phyloP scores from a whole-genome alignment of 2,888 invertebrate species.

The Netelia inedita region DNA sequence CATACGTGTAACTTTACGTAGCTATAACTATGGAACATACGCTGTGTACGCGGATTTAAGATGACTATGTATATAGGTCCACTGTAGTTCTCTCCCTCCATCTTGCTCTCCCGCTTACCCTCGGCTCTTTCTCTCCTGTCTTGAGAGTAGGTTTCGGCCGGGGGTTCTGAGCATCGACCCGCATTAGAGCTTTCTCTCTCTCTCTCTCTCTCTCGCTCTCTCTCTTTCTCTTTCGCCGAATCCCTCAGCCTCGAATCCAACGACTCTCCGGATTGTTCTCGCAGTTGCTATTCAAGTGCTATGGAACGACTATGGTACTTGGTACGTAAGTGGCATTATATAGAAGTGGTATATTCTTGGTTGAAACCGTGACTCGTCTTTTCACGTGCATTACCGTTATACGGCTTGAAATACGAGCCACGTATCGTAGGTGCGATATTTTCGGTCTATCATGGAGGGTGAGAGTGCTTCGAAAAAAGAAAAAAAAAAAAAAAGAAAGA shows the following conservation, averaged over 20 bases:
- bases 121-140: neutral
- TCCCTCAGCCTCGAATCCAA: constrained; percentile 53
- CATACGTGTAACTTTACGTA: constrained; percentile 27
- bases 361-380: constrained; percentile 6
- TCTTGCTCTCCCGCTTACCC: constrained; percentile 12
- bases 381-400: constrained; percentile 13
- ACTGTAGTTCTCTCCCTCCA: constrained; percentile 12
- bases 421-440: neutral
- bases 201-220: constrained; percentile 3
- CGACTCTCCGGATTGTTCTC: constrained; percentile 55
- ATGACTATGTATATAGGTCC: constrained; percentile 37
- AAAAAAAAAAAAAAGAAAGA: neutral
- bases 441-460: too few relatives aligned
- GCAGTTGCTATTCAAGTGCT: constrained; percentile 33
- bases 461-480: neutral
- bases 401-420: neutral
- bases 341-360: constrained; percentile 4
- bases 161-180: constrained; percentile 57
- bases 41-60: constrained; percentile 46
- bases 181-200: constrained; percentile 57
- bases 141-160: constrained; percentile 54
- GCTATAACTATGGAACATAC: constrained; percentile 32
- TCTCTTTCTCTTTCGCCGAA: constrained; percentile 30
- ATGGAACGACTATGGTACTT: constrained; percentile 32
- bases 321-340: constrained; percentile 32